Evolutionary conservation across 2,797 vertebrate genomes (phyloP).

Genomic region (Sciurus vulgaris): DNA sequence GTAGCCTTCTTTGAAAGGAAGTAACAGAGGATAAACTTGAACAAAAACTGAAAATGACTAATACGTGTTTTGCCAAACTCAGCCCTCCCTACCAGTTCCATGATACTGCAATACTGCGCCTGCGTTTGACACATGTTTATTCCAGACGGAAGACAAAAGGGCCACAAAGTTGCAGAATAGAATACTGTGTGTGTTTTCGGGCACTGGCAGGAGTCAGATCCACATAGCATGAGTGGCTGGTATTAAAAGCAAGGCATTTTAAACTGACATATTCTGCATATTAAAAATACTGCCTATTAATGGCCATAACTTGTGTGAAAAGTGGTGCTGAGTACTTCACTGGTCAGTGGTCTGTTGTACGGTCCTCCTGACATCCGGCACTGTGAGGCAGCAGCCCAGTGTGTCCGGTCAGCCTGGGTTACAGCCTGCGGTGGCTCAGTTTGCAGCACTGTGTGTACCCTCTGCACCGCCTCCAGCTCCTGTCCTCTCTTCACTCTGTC

Average conservation of each 20-base stretch:
- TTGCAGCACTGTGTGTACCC: conserved; percentile 56
- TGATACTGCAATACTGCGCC: background rate
- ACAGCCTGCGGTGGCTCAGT: background rate
- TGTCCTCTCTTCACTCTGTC: background rate
- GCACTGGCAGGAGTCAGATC: background rate
- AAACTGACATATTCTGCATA: background rate
- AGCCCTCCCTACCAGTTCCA: background rate
- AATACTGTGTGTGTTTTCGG: background rate
- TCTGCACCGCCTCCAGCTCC: no score
- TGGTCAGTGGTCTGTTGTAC: background rate
- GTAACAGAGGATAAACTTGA: conserved; percentile 38
- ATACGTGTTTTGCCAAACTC: background rate
- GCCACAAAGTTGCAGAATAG: background rate
- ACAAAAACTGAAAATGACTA: conserved; percentile 53
- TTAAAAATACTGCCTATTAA: background rate
- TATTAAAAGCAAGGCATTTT: background rate
- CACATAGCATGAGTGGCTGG: background rate
- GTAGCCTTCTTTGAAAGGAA: background rate
- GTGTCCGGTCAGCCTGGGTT: background rate
- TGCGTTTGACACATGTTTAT: background rate
- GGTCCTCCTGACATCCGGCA: background rate
- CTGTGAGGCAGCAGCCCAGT: background rate
- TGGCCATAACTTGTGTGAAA: background rate
- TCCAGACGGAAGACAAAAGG: background rate
- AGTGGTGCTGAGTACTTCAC: background rate